phyloP scores from a whole-genome alignment of 2,113 vertebrate genomes.

The Brienomyrus longianalis region DNA sequence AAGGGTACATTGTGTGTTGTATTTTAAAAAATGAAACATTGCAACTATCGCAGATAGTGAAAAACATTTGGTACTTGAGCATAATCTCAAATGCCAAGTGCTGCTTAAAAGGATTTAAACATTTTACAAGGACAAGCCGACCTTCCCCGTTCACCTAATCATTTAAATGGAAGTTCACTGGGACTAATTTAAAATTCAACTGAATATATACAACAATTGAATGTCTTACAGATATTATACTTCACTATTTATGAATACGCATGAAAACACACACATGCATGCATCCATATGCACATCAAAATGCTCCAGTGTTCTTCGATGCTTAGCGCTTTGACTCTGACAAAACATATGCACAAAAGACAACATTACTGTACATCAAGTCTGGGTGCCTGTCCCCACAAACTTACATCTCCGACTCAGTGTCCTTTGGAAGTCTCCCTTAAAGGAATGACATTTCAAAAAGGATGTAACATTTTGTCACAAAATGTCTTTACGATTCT shows the following conservation, averaged over 20 bases:
- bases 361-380: background rate
- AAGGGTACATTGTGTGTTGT: background rate
- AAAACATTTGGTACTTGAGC: background rate
- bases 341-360: background rate
- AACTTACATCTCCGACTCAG: background rate
- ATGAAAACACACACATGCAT: background rate
- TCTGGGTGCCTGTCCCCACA: background rate
- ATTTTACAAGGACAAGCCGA: background rate
- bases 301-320: background rate
- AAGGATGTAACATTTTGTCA: background rate
- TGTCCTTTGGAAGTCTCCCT: background rate
- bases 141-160: background rate
- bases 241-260: background rate
- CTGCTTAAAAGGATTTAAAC: constrained; percentile 1
- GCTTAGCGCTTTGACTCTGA: background rate
- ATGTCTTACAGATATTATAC: background rate
- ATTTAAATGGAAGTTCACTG: background rate
- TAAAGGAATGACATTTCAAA: background rate
- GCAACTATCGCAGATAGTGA: background rate
- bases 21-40: background rate
- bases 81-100: background rate
- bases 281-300: background rate
- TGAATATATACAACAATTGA: background rate
- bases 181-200: background rate
- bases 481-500: background rate